These are phyloP conservation scores for Malurus melanocephalus DNA, from an alignment of 2,113 vertebrate genomes.

Conservation along the genomic window DNA sequence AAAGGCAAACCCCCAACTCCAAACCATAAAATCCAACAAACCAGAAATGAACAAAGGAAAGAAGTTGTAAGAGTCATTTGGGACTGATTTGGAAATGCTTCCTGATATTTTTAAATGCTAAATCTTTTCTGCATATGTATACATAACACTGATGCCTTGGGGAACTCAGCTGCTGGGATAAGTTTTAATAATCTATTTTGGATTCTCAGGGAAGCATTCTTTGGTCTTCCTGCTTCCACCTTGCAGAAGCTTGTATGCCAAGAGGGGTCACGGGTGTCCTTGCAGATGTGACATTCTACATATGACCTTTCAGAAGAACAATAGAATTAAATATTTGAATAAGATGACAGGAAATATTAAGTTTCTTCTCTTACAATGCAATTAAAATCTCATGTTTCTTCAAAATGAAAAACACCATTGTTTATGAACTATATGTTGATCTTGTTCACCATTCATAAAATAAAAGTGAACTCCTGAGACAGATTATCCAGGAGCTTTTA, in stretches of 20 bases:
- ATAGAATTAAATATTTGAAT: constrained; percentile 15
- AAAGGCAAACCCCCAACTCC: background rate
- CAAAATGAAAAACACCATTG: background rate
- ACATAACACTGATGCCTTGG: constrained; percentile 11
- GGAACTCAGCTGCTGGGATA: constrained; percentile 32
- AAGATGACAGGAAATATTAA: constrained; percentile 47
- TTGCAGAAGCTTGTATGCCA: background rate
- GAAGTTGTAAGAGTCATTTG: background rate
- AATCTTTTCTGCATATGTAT: constrained; percentile 27
- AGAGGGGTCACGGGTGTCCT: constrained; percentile 14
- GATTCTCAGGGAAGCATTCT: background rate
- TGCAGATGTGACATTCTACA: constrained; percentile 23
- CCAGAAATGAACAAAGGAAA: constrained; percentile 15
- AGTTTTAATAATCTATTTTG: constrained; percentile 23
- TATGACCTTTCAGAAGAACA: constrained; percentile 44
- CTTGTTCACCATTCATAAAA: background rate
- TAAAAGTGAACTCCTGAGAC: background rate
- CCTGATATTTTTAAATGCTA: constrained; percentile 46
- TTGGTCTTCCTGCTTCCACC: constrained; percentile 7
- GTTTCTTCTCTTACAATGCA: background rate
- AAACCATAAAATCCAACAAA: background rate
- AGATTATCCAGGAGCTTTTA: background rate
- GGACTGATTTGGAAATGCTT: constrained; percentile 29
- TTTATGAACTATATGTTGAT: constrained; percentile 13
- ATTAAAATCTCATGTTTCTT: constrained; percentile 28